Conservation (phyloP, 2,888 invertebrate genomes). For the Pollenia amentaria region DNA sequence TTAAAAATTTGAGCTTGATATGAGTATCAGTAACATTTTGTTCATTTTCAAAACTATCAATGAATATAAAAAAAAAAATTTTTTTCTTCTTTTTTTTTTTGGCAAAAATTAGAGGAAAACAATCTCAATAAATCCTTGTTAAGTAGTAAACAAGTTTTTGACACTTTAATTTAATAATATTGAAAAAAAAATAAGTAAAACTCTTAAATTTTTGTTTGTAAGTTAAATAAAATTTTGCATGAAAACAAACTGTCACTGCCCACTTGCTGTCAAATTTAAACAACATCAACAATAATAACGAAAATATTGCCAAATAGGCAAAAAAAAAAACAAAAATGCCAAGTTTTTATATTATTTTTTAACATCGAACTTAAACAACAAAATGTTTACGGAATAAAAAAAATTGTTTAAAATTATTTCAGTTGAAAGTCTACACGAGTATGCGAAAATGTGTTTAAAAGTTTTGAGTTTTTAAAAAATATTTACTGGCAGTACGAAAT, state of each 20-base stretch:
- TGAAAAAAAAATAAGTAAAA: conserved; percentile 1
- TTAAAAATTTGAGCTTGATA: conserved; percentile 24
- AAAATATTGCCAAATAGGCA: conserved; percentile 55
- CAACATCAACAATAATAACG: conserved; percentile 46
- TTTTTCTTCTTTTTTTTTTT: neutral
- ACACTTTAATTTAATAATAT: conserved; percentile 63
- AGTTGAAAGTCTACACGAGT: conserved; percentile 12
- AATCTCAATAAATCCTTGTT: conserved; percentile 59
- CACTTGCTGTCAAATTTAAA: conserved; percentile 70
- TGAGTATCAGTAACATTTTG: neutral
- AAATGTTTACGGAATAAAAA: conserved; percentile 38
- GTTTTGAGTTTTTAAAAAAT: conserved; percentile 43
- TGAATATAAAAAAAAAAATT: conserved; percentile 22
- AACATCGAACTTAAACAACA: conserved; percentile 11
- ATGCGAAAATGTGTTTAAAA: neutral
- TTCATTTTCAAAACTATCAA: conserved; percentile 53
- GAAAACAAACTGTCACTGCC: conserved; percentile 62
- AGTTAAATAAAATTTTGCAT: conserved; percentile 9
- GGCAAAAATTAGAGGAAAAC: conserved; percentile 16
- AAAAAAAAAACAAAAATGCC: neutral
- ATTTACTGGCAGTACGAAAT: conserved; percentile 23
- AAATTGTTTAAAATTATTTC: neutral
- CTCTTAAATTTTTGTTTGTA: conserved; percentile 1
- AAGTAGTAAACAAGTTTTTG: conserved; percentile 68
- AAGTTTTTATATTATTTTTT: neutral